A percentile compares a stretch with the other conserved stretches of the same genome.
These are phyloP conservation scores for Potamilus streckersoni DNA, from an alignment of 1,140 invertebrate genomes.

Conservation along the genomic window DNA sequence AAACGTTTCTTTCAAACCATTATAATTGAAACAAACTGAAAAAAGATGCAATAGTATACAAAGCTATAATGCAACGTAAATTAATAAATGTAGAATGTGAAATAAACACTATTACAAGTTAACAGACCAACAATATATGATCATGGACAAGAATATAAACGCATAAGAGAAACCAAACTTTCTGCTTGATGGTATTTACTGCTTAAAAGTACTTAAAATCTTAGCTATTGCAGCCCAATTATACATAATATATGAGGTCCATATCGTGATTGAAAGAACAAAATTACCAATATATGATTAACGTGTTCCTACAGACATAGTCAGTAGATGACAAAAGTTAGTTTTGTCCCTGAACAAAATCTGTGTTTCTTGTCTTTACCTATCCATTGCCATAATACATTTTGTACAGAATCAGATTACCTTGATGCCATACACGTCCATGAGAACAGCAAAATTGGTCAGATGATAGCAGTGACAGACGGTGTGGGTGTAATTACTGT, in stretches of 20 bases:
- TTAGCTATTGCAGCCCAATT: too few species aligned
- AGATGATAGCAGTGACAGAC: constrained; percentile 92
- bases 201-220: too few species aligned
- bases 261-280: neutral
- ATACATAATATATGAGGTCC: neutral
- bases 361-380: neutral
- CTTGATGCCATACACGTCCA: constrained; percentile 55
- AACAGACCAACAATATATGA: too few species aligned
- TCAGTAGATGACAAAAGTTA: neutral
- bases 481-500: constrained; percentile 89
- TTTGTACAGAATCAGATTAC: constrained; percentile 27
- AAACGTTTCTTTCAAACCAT: too few species aligned
- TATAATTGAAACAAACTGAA: too few species aligned
- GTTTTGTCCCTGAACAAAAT: neutral
- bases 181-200: too few species aligned
- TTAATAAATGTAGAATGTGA: too few species aligned
- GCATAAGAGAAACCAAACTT: too few species aligned
- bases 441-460: constrained; percentile 90
- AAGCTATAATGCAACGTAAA: too few species aligned
- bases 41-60: too few species aligned
- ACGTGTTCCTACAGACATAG: neutral
- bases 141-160: too few species aligned
- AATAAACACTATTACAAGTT: too few species aligned
- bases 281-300: neutral
- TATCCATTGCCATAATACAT: neutral